Evolutionary conservation across 2,113 vertebrate genomes (phyloP), one percentile per base, ranked within the genome.

Genomic region (Prietella phreatophila): DNA sequence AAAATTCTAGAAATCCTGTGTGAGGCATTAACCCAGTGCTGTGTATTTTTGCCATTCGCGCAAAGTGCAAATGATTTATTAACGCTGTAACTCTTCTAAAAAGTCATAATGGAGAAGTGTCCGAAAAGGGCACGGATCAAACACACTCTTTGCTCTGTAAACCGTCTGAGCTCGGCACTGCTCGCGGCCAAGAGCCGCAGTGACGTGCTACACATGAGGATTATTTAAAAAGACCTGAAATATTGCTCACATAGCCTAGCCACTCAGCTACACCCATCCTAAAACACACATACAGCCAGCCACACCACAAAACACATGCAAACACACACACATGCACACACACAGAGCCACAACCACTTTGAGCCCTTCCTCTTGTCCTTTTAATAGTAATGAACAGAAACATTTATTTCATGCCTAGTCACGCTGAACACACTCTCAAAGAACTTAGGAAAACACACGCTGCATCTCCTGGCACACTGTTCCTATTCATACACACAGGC

Each of bases 311-410:
- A 85, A 61, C 27, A 86, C 56, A 83, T 22, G 65, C 65, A 58
- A 65, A 61, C 56, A 86, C 69, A 71, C 5, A 86, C 53, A 63
- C 53, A 33, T 78, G 65, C 67, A 69, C n/a, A 10, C 14, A 86
- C 25, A 69, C 67, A 50, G 0, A 78, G 30, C 20, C 85, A 61
- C 55, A 87, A 78, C 85, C 78, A 75, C 80, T 56, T 42, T 42
- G 36, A 83, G 86, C 65, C 80, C 80, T 73, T 9, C 80, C 55
- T 83, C 80, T 30, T 82, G 80, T 82, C 80, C 86, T 87, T 85
- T 85, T 85, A 85, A 85, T 85, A 88, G 76, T 85, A 84, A 88
- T 85, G 78, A 85, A 85, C 83, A 88, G 73, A 85, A 85, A 88
- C 83, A 81, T 81, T 82, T 85, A 85, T 87, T 87, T 87, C 86